Evolutionary conservation across 1,140 invertebrate species (phyloP).

Genomic region (Cotesia typhae): DNA sequence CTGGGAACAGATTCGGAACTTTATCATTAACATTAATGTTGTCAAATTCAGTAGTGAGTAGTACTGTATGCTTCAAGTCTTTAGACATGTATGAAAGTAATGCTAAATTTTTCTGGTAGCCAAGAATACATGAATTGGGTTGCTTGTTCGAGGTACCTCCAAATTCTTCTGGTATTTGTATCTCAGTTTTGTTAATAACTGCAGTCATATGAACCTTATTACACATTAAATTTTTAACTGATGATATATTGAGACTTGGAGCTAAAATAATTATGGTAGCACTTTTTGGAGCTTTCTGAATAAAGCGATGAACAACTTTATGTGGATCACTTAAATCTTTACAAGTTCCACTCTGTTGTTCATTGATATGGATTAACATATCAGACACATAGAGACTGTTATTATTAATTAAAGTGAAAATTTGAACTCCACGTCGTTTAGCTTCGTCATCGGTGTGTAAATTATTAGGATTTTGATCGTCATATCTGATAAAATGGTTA

Average conservation of each 20-base stretch:
- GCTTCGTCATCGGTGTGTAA: not conserved
- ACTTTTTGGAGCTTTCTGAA: not conserved
- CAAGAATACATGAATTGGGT: not conserved
- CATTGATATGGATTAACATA: not conserved
- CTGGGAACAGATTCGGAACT: too few relatives aligned
- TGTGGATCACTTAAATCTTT: not conserved
- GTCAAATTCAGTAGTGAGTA: too few relatives aligned
- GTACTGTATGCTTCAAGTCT: too few relatives aligned
- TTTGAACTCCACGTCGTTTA: not conserved
- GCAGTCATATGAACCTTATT: not conserved
- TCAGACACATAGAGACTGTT: not conserved
- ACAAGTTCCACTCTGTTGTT: not conserved
- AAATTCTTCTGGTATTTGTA: not conserved
- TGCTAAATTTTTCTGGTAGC: not conserved
- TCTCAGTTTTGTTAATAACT: not conserved
- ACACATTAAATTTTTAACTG: not conserved
- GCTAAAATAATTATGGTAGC: not conserved
- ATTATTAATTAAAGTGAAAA: not conserved
- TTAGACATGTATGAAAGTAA: not conserved
- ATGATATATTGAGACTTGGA: not conserved
- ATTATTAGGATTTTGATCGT: not conserved
- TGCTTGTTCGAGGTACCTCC: not conserved
- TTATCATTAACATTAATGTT: too few relatives aligned
- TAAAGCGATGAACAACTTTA: not conserved
- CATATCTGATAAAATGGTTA: not conserved